Evolutionary conservation across 2,797 vertebrate genomes (phyloP).

Genomic region (Anguilla marmorata): DNA sequence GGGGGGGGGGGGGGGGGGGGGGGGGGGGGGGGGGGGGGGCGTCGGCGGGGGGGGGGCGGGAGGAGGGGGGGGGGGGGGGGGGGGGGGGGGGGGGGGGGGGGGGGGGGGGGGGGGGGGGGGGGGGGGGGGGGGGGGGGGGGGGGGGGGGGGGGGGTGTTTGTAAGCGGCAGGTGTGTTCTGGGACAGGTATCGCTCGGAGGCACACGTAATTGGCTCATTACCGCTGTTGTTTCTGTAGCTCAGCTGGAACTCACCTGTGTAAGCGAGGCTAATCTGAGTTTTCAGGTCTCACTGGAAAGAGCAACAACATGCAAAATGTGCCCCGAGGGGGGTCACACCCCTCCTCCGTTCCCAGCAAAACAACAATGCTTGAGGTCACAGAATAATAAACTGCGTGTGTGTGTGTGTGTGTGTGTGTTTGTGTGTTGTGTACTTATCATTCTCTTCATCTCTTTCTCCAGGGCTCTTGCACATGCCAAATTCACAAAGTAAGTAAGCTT

Average conservation of each 20-base stretch:
- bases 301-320: constrained; percentile 55
- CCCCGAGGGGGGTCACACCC: neutral
- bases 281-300: constrained; percentile 31
- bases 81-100: neutral
- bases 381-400: neutral
- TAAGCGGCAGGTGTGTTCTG: neutral
- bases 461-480: constrained; percentile 96
- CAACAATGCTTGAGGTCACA: neutral
- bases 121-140: neutral
- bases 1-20: no score
- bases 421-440: neutral
- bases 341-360: neutral
- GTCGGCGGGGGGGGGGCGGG: no score
- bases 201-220: constrained; percentile 58
- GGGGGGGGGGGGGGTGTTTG: neutral
- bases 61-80: no score
- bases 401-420: constrained; percentile 24
- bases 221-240: constrained; percentile 46
- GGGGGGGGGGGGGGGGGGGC: no score
- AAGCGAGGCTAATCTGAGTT: constrained; percentile 35
- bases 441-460: constrained; percentile 58
- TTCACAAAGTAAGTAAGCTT: constrained; percentile 95
- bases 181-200: neutral
- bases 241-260: constrained; percentile 60
- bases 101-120: neutral